phyloP scores from a whole-genome alignment of 2,113 vertebrate genomes.

The Mus musculus region GRCm39 chrX:89962001-89962500 shows the following conservation, averaged over 20 bases:
- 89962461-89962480: neutral
- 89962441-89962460: neutral
- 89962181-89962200: neutral
- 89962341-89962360: neutral
- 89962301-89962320: neutral
- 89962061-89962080: too few relatives aligned
- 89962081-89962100: too few relatives aligned
- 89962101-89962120: neutral
- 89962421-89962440: neutral
- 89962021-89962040: too few relatives aligned
- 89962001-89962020: too few relatives aligned
- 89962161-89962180: constrained; percentile 1
- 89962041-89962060: too few relatives aligned
- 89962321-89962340: neutral
- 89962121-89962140: neutral
- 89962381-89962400: neutral
- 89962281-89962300: constrained; percentile 6
- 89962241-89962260: neutral
- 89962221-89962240: neutral
- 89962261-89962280: neutral
- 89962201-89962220: constrained; percentile 34
- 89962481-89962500: constrained; percentile 29
- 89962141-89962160: neutral
- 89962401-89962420: neutral
- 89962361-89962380: neutral